phyloP scores from a whole-genome alignment of 2,113 vertebrate species.

The Actenoides hombroni region DNA sequence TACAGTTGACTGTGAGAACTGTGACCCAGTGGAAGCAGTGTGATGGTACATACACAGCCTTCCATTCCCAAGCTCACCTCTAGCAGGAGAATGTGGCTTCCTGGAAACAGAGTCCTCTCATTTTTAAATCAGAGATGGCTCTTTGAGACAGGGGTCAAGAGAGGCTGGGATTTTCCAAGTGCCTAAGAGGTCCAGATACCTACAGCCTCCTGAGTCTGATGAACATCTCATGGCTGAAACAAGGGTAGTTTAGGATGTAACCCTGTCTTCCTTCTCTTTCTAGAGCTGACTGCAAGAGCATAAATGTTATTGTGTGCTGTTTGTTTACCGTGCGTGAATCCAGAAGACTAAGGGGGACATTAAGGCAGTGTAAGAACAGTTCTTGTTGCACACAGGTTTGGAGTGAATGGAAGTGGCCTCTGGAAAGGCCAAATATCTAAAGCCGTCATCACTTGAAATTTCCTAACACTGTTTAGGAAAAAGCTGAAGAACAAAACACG shows the following conservation, averaged over 20 bases:
- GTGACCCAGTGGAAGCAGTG: not conserved
- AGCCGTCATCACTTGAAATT: not conserved
- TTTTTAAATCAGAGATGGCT: not conserved
- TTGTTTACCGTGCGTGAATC: not conserved
- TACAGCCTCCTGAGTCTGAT: not conserved
- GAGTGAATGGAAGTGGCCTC: not conserved
- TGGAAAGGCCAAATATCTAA: not conserved
- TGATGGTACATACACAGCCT: not conserved
- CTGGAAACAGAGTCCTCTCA: accelerated
- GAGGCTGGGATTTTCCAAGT: not conserved
- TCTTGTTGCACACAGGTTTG: not conserved
- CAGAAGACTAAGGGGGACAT: not conserved
- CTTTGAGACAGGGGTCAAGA: not conserved
- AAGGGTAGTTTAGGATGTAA: not conserved
- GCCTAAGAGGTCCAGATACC: not conserved
- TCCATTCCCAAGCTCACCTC: not conserved
- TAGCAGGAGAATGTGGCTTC: not conserved
- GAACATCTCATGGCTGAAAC: not conserved
- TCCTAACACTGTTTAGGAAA: not conserved
- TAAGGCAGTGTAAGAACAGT: not conserved
- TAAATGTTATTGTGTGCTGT: not conserved
- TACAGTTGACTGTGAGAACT: not conserved
- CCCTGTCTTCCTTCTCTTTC: not conserved
- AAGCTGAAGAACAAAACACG: not conserved
- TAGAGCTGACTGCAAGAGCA: not conserved